phyloP scores from a whole-genome alignment of 1,140 invertebrate species.

The Onthophagus taurus region DNA sequence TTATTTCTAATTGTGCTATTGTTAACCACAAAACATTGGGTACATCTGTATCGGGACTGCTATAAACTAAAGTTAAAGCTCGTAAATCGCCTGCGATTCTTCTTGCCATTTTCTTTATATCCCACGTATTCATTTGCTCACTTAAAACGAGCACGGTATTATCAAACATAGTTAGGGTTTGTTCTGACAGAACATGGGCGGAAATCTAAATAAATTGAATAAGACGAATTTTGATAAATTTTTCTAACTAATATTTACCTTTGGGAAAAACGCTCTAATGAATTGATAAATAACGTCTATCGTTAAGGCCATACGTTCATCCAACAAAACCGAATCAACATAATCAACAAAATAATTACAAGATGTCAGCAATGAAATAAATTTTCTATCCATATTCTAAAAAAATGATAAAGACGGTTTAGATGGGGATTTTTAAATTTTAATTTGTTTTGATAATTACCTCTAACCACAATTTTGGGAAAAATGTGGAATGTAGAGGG shows the following conservation, averaged over 20 bases:
- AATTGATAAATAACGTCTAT: slow-evolving; percentile 73
- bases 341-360: slow-evolving; percentile 76
- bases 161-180: slow-evolving; percentile 48
- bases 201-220: slow-evolving; percentile 37
- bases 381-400: slow-evolving; percentile 63
- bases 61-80: slow-evolving; percentile 46
- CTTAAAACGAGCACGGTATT: slow-evolving; percentile 45
- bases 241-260: slow-evolving; percentile 42
- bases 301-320: slow-evolving; percentile 68
- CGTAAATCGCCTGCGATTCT: slow-evolving; percentile 46
- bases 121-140: slow-evolving; percentile 43
- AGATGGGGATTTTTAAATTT: neutral
- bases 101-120: slow-evolving; percentile 41
- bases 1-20: slow-evolving; percentile 26
- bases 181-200: slow-evolving; percentile 48
- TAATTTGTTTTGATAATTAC: slow-evolving; percentile 46
- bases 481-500: slow-evolving; percentile 69
- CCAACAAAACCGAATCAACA: slow-evolving; percentile 68
- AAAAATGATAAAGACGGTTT: slow-evolving; percentile 19
- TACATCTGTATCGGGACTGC: slow-evolving; percentile 32
- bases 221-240: neutral
- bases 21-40: slow-evolving; percentile 27
- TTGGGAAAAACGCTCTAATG: slow-evolving; percentile 72
- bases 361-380: slow-evolving; percentile 64
- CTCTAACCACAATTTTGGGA: slow-evolving; percentile 78